Conservation (phyloP, 2,797 vertebrate species). For the Trematomus bernacchii region DNA sequence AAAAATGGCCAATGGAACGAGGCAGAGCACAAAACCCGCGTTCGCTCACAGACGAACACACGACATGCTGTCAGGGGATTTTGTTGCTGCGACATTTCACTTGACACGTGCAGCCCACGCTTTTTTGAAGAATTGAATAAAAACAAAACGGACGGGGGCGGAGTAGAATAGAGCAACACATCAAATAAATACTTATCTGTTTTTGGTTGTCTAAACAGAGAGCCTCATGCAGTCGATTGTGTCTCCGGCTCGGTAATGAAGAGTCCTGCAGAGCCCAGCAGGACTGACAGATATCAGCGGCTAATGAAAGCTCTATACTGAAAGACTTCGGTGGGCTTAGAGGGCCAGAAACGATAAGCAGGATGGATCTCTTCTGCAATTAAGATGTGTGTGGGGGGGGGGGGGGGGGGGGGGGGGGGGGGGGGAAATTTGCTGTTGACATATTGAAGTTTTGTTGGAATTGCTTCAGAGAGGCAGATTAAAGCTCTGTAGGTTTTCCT, state of each 20-base stretch:
- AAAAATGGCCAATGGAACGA: conserved; percentile 53
- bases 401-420: too few relatives aligned
- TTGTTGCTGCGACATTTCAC: conserved; percentile 55
- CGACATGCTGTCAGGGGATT: conserved; percentile 65
- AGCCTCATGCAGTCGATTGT: conserved; percentile 38
- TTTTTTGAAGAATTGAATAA: conserved; percentile 41
- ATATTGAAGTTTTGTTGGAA: conserved; percentile 33
- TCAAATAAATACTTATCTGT: conserved; percentile 63
- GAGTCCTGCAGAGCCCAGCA: conserved; percentile 54
- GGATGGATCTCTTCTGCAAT: conserved; percentile 50
- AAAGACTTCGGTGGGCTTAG: conserved; percentile 58
- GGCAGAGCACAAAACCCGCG: conserved; percentile 50
- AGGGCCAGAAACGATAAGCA: conserved; percentile 58
- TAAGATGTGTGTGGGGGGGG: conserved; percentile 45
- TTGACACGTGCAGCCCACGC: conserved; percentile 57
- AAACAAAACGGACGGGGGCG: conserved; percentile 47
- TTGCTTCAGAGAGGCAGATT: conserved; percentile 28
- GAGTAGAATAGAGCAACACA: conserved; percentile 36
- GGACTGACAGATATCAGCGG: conserved; percentile 60
- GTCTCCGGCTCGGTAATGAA: conserved; percentile 67
- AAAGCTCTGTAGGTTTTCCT: conserved; percentile 9
- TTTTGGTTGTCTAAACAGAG: conserved; percentile 46
- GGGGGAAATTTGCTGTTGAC: conserved; percentile 69
- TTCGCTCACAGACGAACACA: conserved; percentile 61
- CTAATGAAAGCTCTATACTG: conserved; percentile 73